Percentiles rank a stretch among this genome's conserved stretches.
Conservation (phyloP, 2,797 vertebrate genomes). For the Pangasius macronema region DNA sequence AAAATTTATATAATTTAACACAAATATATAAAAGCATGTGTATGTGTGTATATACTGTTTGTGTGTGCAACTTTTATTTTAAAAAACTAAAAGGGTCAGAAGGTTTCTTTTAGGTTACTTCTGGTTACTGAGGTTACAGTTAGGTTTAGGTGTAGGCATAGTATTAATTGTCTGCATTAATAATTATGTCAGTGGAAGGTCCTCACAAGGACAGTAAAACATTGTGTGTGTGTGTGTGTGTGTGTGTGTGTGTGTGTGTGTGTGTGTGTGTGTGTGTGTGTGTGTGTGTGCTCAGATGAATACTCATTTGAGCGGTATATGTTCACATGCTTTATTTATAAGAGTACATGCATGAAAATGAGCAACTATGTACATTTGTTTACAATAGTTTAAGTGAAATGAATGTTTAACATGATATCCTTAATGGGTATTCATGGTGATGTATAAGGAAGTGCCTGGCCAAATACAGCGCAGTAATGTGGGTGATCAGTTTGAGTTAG, state of each 20-base stretch:
- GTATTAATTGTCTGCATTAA: not conserved
- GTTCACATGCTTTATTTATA: not conserved
- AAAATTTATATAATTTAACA: not conserved
- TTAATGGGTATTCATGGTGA: slow-evolving; percentile 31
- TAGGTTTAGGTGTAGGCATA: not conserved
- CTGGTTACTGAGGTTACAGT: not conserved
- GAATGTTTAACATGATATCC: slow-evolving; percentile 5
- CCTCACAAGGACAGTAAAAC: no score
- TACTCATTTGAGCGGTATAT: slow-evolving; percentile 19
- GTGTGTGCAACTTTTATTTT: no score
- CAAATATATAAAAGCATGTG: not conserved
- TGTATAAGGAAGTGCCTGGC: slow-evolving; percentile 33
- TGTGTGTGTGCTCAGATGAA: not conserved
- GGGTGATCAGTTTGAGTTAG: slow-evolving; percentile 63
- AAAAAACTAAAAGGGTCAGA: no score
- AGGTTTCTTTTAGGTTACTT: not conserved
- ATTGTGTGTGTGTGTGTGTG: slow-evolving; percentile 16
- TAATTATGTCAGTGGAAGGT: not conserved
- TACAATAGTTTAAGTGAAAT: slow-evolving; percentile 37
- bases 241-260: slow-evolving; percentile 20
- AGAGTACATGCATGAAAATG: slow-evolving; percentile 14
- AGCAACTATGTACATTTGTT: slow-evolving; percentile 17
- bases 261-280: not conserved
- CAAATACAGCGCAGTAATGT: slow-evolving; percentile 49
- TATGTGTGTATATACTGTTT: not conserved